Evolutionary conservation across 2,797 vertebrate genomes (phyloP).

Genomic region (Centropyge bicolor): DNA sequence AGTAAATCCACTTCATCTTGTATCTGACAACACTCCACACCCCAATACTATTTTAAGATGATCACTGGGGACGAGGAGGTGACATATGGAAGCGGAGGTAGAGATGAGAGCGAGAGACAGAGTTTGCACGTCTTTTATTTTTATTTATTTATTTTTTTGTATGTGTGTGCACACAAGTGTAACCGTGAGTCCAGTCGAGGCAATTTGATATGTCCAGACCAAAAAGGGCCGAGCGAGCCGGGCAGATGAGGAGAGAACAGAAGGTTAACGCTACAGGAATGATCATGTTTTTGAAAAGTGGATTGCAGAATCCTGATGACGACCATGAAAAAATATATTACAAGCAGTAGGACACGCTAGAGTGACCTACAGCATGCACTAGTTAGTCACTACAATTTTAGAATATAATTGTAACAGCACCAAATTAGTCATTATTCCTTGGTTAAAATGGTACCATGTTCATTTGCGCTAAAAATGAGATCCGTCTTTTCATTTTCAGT

Average conservation of each 20-base stretch:
- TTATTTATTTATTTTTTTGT: no score
- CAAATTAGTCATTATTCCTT: not conserved
- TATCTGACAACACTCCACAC: conserved; percentile 44
- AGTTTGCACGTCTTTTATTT: conserved; percentile 11
- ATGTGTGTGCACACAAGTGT: conserved; percentile 17
- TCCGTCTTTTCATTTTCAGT: not conserved
- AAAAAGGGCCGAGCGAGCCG: not conserved
- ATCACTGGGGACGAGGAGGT: conserved; percentile 56
- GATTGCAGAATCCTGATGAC: not conserved
- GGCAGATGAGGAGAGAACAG: not conserved
- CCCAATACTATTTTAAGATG: conserved; percentile 54
- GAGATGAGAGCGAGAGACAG: conserved; percentile 23
- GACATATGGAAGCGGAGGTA: conserved; percentile 43
- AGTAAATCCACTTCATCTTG: conserved; percentile 56
- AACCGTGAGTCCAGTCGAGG: conserved; percentile 22
- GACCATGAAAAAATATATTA: no score
- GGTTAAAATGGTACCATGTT: not conserved
- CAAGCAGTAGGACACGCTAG: not conserved
- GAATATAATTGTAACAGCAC: not conserved
- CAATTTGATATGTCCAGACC: conserved; percentile 27
- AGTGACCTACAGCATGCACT: not conserved
- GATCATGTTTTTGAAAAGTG: not conserved
- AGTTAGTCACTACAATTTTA: not conserved
- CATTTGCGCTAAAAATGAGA: not conserved
- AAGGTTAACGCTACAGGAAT: not conserved